Conservation (phyloP, 2,113 vertebrate species). For the Hippolais icterina region DNA sequence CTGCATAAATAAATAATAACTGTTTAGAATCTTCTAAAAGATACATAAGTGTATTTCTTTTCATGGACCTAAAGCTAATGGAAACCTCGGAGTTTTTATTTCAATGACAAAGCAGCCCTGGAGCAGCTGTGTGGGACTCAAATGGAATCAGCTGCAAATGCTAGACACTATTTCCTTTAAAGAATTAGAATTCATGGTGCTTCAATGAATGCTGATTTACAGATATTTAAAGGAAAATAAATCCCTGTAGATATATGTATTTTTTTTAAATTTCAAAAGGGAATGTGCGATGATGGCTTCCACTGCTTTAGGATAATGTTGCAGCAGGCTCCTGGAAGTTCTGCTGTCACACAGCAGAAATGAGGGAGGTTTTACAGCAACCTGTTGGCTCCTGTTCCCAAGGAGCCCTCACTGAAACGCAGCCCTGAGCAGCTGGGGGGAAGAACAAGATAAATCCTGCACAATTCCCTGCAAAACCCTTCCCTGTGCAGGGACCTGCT, state of each 20-base stretch:
- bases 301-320: neutral
- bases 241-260: neutral
- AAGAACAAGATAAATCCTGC: neutral
- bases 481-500: neutral
- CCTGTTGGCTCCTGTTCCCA: neutral
- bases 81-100: slow-evolving; percentile 57
- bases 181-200: slow-evolving; percentile 60
- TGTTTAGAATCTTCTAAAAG: slow-evolving; percentile 56
- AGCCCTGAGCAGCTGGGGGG: neutral
- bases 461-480: neutral
- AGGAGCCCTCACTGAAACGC: neutral
- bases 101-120: slow-evolving; percentile 35
- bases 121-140: slow-evolving; percentile 46
- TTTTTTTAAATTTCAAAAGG: neutral
- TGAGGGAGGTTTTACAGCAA: neutral
- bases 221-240: slow-evolving; percentile 28
- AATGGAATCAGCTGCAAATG: slow-evolving; percentile 28
- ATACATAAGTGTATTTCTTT: slow-evolving; percentile 53
- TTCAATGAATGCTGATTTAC: slow-evolving; percentile 64
- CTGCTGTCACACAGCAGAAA: neutral
- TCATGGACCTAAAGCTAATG: slow-evolving; percentile 62
- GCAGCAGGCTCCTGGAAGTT: neutral
- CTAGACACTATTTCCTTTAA: slow-evolving; percentile 35
- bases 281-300: slow-evolving; percentile 18
- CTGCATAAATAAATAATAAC: slow-evolving; percentile 57